Base-by-base conservation (phyloP, 2,113 vertebrate genomes). In the Acrocephalus arundinaceus region DNA sequence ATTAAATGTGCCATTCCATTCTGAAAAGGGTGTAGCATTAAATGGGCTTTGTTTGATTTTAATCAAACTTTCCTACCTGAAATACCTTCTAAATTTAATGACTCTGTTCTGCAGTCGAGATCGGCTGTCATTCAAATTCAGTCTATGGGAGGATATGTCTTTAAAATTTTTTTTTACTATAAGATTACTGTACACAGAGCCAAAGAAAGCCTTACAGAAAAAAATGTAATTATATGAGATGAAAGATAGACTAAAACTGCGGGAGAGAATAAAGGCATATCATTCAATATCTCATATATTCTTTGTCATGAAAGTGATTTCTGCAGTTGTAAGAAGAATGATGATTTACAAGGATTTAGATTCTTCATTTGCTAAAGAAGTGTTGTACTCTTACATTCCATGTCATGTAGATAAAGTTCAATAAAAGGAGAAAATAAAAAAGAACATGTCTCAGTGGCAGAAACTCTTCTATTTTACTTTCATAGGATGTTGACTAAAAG, bases 11-110 rank as follows among this genome's bases (percentile, higher is more conserved):
- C 59, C 79, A 90, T 48, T 95, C 66, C 37, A 65, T 76, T 71
- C 54, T 94, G 94, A 89, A 97, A 96, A 94, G 66, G 65, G 45
- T 96, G 91, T 35, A 97, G 93, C 79, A 97, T 89, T 97, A 97
- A 97, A 97, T 94, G 90, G 82, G 66, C 94, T 97, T 98, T 97
- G 83, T 96, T 96, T 97, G 94, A 97, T 97, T 94, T 97, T 98
- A 97, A 97, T 97, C 95, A 96, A 96, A 93, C 96, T 93, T 97
- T 93, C 68, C 57, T 95, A 78, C 93, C 61, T 79, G 87, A 94
- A 95, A 89, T 95, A 75, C 58, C 70, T 91, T 96, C 90, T 87
- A 91, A 95, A 96, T 94, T 61, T 97, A 98, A 97, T 96, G 91
- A 93, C 94, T 96, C 78, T 23, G 72, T 83, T 92, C 95, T 89